Conservation (phyloP, 64 coral and sea anemone species). For the Montipora capricornis region DNA sequence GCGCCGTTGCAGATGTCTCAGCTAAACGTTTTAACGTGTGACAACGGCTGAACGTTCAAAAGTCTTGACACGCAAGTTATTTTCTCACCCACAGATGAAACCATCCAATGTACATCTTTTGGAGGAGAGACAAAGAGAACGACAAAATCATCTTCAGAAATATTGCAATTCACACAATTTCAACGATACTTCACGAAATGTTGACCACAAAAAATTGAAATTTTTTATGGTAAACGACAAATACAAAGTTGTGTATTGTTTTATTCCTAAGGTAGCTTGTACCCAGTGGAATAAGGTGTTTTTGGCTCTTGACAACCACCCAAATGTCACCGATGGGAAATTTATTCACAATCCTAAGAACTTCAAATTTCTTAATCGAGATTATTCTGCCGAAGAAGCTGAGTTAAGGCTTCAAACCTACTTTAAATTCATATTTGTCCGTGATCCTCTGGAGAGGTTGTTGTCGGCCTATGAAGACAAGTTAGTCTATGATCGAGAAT, state of each 20-base stretch:
- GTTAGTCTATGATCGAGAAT: neutral
- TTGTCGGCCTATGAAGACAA: neutral
- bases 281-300: neutral
- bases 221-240: neutral
- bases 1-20: too few relatives aligned
- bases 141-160: constrained; percentile 11
- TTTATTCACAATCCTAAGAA: neutral
- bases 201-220: neutral
- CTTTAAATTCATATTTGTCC: constrained; percentile 30
- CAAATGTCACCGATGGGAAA: neutral
- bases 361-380: neutral
- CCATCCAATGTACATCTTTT: neutral
- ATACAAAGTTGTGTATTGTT: neutral
- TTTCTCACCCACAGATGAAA: neutral
- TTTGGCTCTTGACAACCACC: neutral
- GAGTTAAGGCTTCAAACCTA: neutral
- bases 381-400: neutral
- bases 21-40: too few relatives aligned
- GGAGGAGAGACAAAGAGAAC: neutral
- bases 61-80: too few relatives aligned
- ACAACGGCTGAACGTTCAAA: too few relatives aligned
- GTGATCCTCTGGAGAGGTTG: constrained; percentile 10
- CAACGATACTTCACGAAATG: neutral
- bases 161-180: neutral
- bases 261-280: neutral